phyloP scores from a whole-genome alignment of 2,113 vertebrate genomes.

The Takifugu bimaculatus region DNA sequence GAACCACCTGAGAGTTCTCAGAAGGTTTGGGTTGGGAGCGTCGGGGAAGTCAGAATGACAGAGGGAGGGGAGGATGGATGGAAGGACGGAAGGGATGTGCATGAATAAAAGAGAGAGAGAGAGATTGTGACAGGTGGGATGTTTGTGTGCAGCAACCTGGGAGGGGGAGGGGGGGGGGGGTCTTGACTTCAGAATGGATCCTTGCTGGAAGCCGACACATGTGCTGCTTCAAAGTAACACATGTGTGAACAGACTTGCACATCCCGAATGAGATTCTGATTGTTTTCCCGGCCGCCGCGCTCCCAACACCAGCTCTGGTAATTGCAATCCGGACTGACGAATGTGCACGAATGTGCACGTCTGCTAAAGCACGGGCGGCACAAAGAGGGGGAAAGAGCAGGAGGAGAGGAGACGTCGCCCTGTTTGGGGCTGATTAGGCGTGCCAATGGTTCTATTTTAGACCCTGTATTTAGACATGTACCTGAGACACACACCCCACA shows the following conservation, averaged over 20 bases:
- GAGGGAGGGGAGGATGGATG: conserved; percentile 34
- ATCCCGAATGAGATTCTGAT: conserved; percentile 56
- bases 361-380: conserved; percentile 43
- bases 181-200: conserved; percentile 35
- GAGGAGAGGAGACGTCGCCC: conserved; percentile 23
- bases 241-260: conserved; percentile 11
- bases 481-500: conserved; percentile 5
- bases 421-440: conserved; percentile 42
- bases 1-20: conserved; percentile 72
- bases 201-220: conserved; percentile 23
- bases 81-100: conserved; percentile 45
- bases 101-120: conserved; percentile 38
- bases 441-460: conserved; percentile 22
- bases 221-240: background rate
- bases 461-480: conserved; percentile 16
- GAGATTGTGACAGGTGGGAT: conserved; percentile 16
- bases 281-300: conserved; percentile 54
- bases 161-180: conserved; percentile 1
- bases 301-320: conserved; percentile 38
- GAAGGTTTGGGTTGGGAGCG: conserved; percentile 48
- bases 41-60: conserved; percentile 55
- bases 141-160: conserved; percentile 26
- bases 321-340: conserved; percentile 66
- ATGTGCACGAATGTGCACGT: conserved; percentile 59
- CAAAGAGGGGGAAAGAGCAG: background rate